Conservation (phyloP, 2,888 invertebrate genomes). For the Chaitophorus viminalis region DNA sequence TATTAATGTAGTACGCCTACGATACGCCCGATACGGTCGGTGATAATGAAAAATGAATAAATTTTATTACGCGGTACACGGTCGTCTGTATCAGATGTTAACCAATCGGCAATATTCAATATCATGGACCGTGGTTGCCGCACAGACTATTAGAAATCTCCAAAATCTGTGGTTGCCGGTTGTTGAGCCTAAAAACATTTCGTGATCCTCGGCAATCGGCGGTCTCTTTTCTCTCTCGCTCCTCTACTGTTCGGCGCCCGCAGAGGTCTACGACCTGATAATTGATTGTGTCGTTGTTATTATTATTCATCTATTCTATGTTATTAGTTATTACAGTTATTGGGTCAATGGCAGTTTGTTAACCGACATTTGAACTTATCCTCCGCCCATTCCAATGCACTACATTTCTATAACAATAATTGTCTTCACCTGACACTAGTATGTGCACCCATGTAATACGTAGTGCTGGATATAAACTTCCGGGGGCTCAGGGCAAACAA, state of each 20-base stretch:
- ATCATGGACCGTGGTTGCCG: not conserved
- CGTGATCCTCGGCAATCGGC: not conserved
- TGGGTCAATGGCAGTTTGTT: slow-evolving; percentile 45
- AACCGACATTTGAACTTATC: slow-evolving; percentile 44
- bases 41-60: not conserved
- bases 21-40: not conserved
- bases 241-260: not conserved
- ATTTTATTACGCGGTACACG: not conserved
- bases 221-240: not conserved
- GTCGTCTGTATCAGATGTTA: not conserved
- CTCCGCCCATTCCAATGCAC: not conserved
- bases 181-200: not conserved
- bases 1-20: not conserved
- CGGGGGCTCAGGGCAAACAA: too few species aligned
- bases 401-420: not conserved
- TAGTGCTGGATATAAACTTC: too few species aligned
- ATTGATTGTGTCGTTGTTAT: not conserved
- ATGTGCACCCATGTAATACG: not conserved
- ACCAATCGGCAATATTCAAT: too few species aligned
- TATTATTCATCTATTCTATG: too few species aligned
- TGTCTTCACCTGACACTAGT: too few species aligned
- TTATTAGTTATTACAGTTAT: not conserved
- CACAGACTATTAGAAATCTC: too few species aligned
- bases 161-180: too few species aligned
- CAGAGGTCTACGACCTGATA: slow-evolving; percentile 24